Percentiles rank a stretch among this genome's conserved stretches.
Conservation (phyloP, 2,113 vertebrate species). For the Neodontobutis hainanensis region DNA sequence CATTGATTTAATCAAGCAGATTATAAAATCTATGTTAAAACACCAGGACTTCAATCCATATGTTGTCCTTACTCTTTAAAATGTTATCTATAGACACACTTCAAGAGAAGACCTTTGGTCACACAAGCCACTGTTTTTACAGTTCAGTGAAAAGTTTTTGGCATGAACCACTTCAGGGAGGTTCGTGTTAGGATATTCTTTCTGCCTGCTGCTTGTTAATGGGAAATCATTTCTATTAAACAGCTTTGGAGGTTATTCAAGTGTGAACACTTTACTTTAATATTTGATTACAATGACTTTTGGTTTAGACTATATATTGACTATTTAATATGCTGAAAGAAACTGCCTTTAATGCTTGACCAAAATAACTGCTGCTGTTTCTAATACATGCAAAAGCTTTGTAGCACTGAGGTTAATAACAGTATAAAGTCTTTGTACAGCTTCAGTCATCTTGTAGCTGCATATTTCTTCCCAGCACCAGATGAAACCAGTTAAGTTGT, state of each 20-base stretch:
- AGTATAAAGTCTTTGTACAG: neutral
- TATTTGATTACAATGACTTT: no score
- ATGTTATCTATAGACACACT: constrained; percentile 32
- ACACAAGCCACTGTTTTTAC: constrained; percentile 11
- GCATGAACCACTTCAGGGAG: constrained; percentile 47
- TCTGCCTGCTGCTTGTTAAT: constrained; percentile 45
- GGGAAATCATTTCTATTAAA: neutral
- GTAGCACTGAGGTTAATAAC: no score
- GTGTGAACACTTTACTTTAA: no score
- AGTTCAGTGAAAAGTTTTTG: constrained; percentile 23
- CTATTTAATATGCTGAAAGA: no score
- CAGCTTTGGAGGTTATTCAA: no score
- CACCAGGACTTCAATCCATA: no score
- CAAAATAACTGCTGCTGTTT: no score
- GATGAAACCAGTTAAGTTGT: constrained; percentile 13
- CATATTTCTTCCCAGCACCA: constrained; percentile 14
- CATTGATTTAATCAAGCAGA: no score
- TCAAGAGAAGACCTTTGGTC: constrained; percentile 48
- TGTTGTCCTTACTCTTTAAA: neutral
- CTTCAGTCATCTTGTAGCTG: constrained; percentile 8
- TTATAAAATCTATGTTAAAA: no score
- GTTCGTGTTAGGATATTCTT: constrained; percentile 47
- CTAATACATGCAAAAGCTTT: no score
- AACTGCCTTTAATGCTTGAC: no score
- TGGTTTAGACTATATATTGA: no score